Evolutionary conservation across 2,888 invertebrate genomes (phyloP), one percentile per base, ranked within the genome.

Genomic region (Beris morrisii): DNA sequence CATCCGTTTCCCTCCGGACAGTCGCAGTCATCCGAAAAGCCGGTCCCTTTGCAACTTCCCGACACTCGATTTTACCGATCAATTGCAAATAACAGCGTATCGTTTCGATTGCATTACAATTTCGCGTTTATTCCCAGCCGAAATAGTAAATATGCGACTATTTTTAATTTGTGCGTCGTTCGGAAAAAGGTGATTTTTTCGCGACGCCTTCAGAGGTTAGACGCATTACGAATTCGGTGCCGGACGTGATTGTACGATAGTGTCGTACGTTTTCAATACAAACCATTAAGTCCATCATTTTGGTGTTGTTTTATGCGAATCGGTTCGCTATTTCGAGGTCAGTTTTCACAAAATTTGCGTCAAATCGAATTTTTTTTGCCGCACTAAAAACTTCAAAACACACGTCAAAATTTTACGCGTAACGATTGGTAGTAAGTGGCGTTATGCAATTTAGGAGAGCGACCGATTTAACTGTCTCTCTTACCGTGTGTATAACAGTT

Each of bases 361-460:
- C 53, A 54, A 64, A 43, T 32, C 30, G 22, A 61, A 45, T 32
- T 53, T 52, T 53, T 54, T 63, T 64, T 64, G 64, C 64, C 64
- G 64, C 64, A 64, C 64, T 53, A 54, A 64, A 64, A 54, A 64
- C 53, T 64, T 64, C 64, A 64, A 64, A 64, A 64, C 64, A 64
- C 64, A 64, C 64, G 64, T 64, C 64, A 64, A 64, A 64, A 30
- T 64, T 53, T 64, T 30, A 54, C n/a, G 22, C n/a, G 31, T 38
- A 64, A 54, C 53, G 53, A 53, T 64, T 64, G 53, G 54, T 22
- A 64, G 43, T 15, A 31, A 15, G 31, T 32, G 59, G 48, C 63
- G 44, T 63, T 63, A 63, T 63, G 63, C 63, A 63, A 63, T 63
- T 63, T 52, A 30, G 6, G 52, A 48, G 59, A 45, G 30, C 53